Conservation (phyloP, 2,113 vertebrate genomes). For the Cebus imitator region DNA sequence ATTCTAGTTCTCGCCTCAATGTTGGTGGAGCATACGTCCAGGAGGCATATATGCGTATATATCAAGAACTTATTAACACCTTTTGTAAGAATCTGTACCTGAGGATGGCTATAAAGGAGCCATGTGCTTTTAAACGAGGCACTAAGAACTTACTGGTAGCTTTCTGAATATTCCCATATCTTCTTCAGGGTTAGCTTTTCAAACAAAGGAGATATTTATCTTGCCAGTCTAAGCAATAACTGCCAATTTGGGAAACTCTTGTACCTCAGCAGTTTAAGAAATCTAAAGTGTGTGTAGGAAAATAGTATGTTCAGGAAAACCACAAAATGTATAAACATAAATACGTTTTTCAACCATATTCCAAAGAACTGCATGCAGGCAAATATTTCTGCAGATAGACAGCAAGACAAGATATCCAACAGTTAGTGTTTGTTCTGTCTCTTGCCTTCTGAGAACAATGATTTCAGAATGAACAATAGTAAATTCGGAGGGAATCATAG, state of each 20-base stretch:
- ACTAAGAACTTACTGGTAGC: neutral
- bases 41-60: neutral
- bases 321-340: conserved; percentile 47
- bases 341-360: conserved; percentile 34
- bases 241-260: conserved; percentile 38
- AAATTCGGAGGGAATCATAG: conserved; percentile 69
- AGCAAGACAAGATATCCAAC: conserved; percentile 51
- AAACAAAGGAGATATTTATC: conserved; percentile 37
- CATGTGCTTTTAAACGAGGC: neutral
- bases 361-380: conserved; percentile 19
- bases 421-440: conserved; percentile 63
- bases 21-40: neutral
- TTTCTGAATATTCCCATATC: neutral
- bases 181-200: conserved; percentile 26
- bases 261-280: conserved; percentile 34
- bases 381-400: conserved; percentile 43
- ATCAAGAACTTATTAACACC: conserved; percentile 33
- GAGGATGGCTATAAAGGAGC: neutral
- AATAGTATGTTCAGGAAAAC: conserved; percentile 32
- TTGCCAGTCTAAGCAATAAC: neutral
- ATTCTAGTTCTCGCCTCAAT: neutral
- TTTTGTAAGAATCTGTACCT: conserved; percentile 27
- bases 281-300: conserved; percentile 19
- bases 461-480: conserved; percentile 70
- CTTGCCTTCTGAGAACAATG: conserved; percentile 67